Base-by-base conservation (phyloP, 2,113 vertebrate genomes). In the Percopsis transmontana region DNA sequence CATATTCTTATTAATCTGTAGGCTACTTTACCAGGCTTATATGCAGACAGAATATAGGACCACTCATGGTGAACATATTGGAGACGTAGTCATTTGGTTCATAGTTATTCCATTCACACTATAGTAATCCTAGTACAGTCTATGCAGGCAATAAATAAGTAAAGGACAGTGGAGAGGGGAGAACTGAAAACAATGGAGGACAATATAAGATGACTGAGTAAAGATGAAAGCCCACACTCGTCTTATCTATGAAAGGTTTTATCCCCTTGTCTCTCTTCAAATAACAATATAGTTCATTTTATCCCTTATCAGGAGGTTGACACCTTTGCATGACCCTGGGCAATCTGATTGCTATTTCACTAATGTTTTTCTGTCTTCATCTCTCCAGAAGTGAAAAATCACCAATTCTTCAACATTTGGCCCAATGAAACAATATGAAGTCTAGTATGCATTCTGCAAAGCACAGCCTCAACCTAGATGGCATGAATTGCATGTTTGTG, bases 291-390 rank as follows among this genome's bases (percentile, higher is more conserved):
- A 33, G 50, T 58, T 33, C 33, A 27, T 27, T 2, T 56, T 39
- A 55, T 70, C 64, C 78, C 63, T 68, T 88, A 84, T 84, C 55
- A 12, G 15, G 74, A 83, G 74, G 76, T 69, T 58, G 58, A 72
- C 70, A 77, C 84, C 82, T 77, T 58, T 72, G 52, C 57, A 48
- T 18, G 53, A 71, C 33, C 73, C 55, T 55, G 57, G 66, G 57
- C 65, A 77, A 85, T 83, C 84, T 78, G 82, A 87, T 81, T 79
- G 72, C 39, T 77, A 66, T 79, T 84, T 86, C 62, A 76, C 66
- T 83, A 74, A 83, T 83, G 77, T 74, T 15, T 56, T 81, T 72
- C 23, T 64, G 33, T 16, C 12, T 4, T 64, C 21, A 21, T 73
- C 60, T 68, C 58, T 38, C n/a, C n/a, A n/a, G n/a, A n/a, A n/a